Evolutionary conservation across 2,113 vertebrate species (phyloP).

Genomic region (Crypturellus undulatus): DNA sequence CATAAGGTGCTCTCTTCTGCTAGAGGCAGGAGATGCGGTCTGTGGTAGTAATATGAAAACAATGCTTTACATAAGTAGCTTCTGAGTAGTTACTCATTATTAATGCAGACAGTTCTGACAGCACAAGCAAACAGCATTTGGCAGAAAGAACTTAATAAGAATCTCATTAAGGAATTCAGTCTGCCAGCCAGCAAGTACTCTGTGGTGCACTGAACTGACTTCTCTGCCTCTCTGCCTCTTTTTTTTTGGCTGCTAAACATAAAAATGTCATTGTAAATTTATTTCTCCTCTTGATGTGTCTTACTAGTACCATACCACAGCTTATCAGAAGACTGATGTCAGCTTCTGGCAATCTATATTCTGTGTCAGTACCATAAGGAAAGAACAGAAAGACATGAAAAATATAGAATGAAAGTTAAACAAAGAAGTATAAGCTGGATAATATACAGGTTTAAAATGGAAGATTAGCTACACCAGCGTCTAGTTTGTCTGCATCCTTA

Average conservation of each 20-base stretch:
- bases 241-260: background rate
- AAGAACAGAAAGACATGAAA: background rate
- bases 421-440: background rate
- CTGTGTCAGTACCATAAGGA: background rate
- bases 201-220: background rate
- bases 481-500: background rate
- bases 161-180: constrained; percentile 9
- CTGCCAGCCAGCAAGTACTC: background rate
- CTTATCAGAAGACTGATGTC: constrained; percentile 7
- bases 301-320: background rate
- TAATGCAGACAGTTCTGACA: constrained; percentile 54
- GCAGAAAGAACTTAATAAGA: constrained; percentile 38
- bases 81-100: constrained; percentile 46
- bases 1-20: background rate
- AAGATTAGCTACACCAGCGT: background rate
- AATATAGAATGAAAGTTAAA: background rate
- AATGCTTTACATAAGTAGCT: background rate
- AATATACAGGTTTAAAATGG: background rate
- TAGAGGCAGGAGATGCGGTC: background rate
- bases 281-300: constrained; percentile 5
- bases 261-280: background rate
- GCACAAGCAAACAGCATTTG: constrained; percentile 54
- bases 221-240: background rate
- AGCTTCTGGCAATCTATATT: background rate
- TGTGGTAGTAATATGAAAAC: background rate